phyloP scores from a whole-genome alignment of 2,888 invertebrate genomes.

The Apocheima hispidaria region DNA sequence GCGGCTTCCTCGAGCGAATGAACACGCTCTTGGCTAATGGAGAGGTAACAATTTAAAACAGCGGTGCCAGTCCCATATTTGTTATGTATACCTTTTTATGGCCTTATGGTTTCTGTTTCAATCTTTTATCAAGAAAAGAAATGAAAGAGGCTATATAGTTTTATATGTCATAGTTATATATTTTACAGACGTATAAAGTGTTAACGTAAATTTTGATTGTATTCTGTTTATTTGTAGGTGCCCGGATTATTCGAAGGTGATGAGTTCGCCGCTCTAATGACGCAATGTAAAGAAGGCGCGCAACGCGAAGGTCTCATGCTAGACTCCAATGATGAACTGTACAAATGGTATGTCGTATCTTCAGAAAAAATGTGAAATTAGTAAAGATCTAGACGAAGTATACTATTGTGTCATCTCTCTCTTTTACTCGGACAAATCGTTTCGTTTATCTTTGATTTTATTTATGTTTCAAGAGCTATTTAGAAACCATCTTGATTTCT shows the following conservation, averaged over 20 bases:
- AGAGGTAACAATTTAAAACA: conserved; percentile 87
- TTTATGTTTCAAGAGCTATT: no score
- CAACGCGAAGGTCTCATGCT: conserved; percentile 99
- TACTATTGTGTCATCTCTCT: background rate
- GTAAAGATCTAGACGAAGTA: background rate
- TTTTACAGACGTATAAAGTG: background rate
- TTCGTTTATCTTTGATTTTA: no score
- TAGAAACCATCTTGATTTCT: background rate
- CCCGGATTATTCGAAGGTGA: conserved; percentile 98
- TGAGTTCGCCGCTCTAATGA: conserved; percentile 99
- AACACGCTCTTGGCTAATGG: conserved; percentile 99
- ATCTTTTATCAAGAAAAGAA: background rate
- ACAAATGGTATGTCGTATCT: conserved; percentile 92
- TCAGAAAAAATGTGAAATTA: background rate
- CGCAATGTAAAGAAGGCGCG: conserved; percentile 99
- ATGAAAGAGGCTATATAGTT: background rate
- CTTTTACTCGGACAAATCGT: background rate
- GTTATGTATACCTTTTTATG: background rate
- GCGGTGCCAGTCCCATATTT: background rate
- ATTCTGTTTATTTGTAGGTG: conserved; percentile 79
- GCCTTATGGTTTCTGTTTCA: background rate
- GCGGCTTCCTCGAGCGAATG: conserved; percentile 99
- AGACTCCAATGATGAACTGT: conserved; percentile 98
- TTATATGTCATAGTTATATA: no score
- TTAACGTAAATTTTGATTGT: background rate